Evolutionary conservation across 1,140 invertebrate species (phyloP), one percentile per base, ranked within the genome.

Genomic region (Leptonema lineaticorne): DNA sequence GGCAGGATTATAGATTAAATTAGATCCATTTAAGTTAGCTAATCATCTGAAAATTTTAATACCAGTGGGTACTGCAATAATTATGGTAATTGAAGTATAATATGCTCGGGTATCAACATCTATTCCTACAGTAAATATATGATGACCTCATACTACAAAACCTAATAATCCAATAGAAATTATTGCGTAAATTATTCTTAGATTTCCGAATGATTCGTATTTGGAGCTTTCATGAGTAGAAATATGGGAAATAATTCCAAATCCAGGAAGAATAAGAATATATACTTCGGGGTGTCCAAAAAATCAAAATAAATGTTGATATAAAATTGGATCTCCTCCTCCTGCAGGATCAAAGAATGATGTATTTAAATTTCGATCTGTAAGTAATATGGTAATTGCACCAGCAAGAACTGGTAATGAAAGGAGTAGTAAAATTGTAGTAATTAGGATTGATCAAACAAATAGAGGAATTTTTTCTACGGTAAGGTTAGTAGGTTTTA

Each of bases 231-330:
- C 80, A 75, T 83, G 79, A 28, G 75, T 82, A 80, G 88, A 84
- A 80, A 87, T 87, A 76, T 87, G 85, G 27, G 84, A 87, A 76
- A 88, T 85, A 79, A 88, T 83, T 18, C 85, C 86, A 82, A 88
- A 88, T 80, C 83, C 83, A 6, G 83, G 84, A 73, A 87, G 74
- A 83, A 87, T 87, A 81, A 87, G 78, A 87, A 92, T 89, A 81
- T 91, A 91, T 72, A 90, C 88, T 85, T 91, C 88, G 30, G 88
- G 88, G 69, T 92, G 89, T 0, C 89, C 88, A 85, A 90, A 91
- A 80, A 91, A 90, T 85, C 87, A 90, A 84, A 92, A 91, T 83
- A 91, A 81, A 78, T 92, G 89, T 85, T 91, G 90, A 74, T 86
- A 91, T 74, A 90, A 70, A 80, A 91, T 83, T 53, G 88, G 87